Evolutionary conservation across 2,888 invertebrate genomes (phyloP), one percentile per base, ranked within the genome.

Genomic region (Leucania comma): DNA sequence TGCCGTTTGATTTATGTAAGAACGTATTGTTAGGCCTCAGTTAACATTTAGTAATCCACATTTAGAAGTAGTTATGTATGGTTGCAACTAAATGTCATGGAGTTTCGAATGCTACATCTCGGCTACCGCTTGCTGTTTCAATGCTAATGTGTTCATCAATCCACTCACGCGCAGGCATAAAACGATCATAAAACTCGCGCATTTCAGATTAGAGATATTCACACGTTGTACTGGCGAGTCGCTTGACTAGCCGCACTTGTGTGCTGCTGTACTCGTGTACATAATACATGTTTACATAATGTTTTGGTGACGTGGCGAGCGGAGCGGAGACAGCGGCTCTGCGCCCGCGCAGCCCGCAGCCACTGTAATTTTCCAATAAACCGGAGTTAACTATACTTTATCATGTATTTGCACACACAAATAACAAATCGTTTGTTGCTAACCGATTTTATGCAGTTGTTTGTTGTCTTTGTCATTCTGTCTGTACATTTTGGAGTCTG

Each of bases 351-450:
- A 65, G 67, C 61, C 82, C 80, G 66, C 72, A 66, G 68, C 72
- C 78, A 78, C 82, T 66, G 88, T 90, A 84, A 90, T 90, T 90
- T 89, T 89, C 89, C 90, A 85, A 89, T 88, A 86, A 81, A 85
- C 74, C 74, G 60, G 57, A 84, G 74, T 74, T 71, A 83, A 72
- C 77, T 76, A 71, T 74, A 76, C 56, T 80, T 66, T 68, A 72
- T 85, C 70, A 68, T 76, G 69, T 77, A 70, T 78, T 78, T 69
- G 76, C 60, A 68, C 64, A 64, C 63, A 80, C 53, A 74, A 73
- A 79, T 84, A 80, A 75, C 81, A 76, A 72, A 80, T 71, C 65
- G 72, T 62, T 75, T 74, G 84, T 84, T 85, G 60, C 77, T 67
- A 73, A 62, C 81, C 64, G 64, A n/a, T n/a, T 48, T 57, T 61